These are phyloP conservation scores for Drosophila rufa DNA, from an alignment of 1,140 invertebrate species.

Conservation along the genomic window DNA sequence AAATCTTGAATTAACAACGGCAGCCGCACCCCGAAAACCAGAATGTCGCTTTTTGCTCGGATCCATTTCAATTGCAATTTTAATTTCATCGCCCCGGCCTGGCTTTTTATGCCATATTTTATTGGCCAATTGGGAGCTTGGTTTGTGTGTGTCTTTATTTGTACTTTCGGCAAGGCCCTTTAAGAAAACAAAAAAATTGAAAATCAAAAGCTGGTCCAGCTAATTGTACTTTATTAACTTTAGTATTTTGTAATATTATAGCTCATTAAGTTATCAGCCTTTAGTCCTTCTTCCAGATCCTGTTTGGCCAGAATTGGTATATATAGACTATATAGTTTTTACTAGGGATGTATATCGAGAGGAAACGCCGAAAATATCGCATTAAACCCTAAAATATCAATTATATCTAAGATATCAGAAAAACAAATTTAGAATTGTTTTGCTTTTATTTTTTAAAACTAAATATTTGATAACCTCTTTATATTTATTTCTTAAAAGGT, in stretches of 20 bases:
- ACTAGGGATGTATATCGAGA: too few relatives aligned
- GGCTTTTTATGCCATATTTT: conserved; percentile 38
- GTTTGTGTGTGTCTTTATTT: conserved; percentile 8
- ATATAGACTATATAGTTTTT: too few relatives aligned
- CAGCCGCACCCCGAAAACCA: conserved; percentile 43
- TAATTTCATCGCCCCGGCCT: conserved; percentile 24
- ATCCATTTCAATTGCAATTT: conserved; percentile 55
- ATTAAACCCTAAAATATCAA: too few relatives aligned
- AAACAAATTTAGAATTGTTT: too few relatives aligned
- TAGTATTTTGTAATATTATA: conserved; percentile 24
- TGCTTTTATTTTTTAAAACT: too few relatives aligned
- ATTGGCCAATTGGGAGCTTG: conserved; percentile 33
- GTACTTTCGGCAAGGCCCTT: conserved; percentile 38
- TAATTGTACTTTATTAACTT: conserved; percentile 44
- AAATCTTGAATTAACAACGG: conserved; percentile 17
- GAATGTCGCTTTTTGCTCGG: conserved; percentile 33
- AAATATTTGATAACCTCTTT: too few relatives aligned
- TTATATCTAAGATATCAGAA: too few relatives aligned
- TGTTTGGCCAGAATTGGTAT: background rate
- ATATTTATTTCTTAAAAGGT: too few relatives aligned
- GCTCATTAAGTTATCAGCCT: conserved; percentile 17
- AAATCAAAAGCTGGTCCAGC: conserved; percentile 9
- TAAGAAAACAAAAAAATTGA: conserved; percentile 7
- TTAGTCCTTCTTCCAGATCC: conserved; percentile 18
- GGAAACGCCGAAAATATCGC: background rate